Evolutionary conservation across 2,113 vertebrate species (phyloP).

Genomic region (Alligator mississippiensis): DNA sequence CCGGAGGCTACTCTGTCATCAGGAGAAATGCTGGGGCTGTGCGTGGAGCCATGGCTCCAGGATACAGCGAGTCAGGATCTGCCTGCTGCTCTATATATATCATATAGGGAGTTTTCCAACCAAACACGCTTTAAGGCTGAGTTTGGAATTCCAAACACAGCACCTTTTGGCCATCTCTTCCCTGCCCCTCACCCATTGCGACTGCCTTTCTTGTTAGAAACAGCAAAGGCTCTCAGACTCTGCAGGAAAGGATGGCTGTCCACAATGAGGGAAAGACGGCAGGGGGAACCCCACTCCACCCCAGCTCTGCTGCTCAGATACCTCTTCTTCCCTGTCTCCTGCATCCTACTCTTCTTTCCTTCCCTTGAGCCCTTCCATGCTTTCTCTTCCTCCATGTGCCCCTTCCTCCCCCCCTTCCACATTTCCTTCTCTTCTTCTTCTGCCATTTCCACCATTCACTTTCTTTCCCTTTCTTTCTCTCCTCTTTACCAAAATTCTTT

Average conservation of each 20-base stretch:
- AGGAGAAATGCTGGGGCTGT: slow-evolving; percentile 24
- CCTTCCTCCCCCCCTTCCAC: not conserved
- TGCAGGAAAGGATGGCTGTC: not conserved
- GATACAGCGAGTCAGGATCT: not conserved
- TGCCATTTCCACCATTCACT: slow-evolving; percentile 8
- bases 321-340: not conserved
- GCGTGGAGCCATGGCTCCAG: not conserved
- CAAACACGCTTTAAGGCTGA: rapidly evolving
- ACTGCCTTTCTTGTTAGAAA: not conserved
- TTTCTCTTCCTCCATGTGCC: not conserved
- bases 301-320: not conserved
- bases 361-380: not conserved
- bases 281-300: not conserved
- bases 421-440: not conserved
- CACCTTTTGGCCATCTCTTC: not conserved
- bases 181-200: not conserved
- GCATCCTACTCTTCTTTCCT: not conserved
- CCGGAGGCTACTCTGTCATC: not conserved
- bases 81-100: slow-evolving; percentile 7
- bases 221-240: not conserved
- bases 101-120: slow-evolving; percentile 18
- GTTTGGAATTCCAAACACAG: not conserved
- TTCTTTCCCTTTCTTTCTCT: slow-evolving; percentile 11
- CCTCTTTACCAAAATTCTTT: not conserved
- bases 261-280: not conserved